A percentile compares a stretch with the other conserved stretches of the same genome.
phyloP scores from a whole-genome alignment of 2,888 invertebrate species.

The Pandemis heparana region DNA sequence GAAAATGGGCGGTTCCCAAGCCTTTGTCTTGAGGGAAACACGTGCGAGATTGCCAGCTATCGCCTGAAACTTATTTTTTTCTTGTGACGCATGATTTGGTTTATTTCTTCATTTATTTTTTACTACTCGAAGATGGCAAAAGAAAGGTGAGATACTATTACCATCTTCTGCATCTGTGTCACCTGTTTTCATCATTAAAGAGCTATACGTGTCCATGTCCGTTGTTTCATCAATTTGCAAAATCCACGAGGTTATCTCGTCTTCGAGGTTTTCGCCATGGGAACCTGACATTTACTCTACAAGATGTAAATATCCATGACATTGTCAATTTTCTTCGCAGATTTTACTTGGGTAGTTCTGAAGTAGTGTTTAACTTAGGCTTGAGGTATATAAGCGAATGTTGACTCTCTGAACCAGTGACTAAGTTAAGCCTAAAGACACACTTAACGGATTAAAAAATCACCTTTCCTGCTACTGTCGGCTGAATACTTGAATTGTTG shows the following conservation, averaged over 20 bases:
- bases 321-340: neutral
- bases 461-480: neutral
- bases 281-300: neutral
- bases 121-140: neutral
- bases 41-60: neutral
- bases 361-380: neutral
- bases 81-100: neutral
- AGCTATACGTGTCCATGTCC: neutral
- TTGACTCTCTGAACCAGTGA: neutral
- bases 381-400: neutral
- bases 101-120: neutral
- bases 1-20: conserved; percentile 3
- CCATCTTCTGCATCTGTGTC: too few species aligned
- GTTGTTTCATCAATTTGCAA: neutral
- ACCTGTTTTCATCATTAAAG: neutral
- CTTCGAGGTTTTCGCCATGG: neutral
- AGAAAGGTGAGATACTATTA: neutral
- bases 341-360: neutral
- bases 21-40: neutral
- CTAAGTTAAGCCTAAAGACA: conserved; percentile 3
- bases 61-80: neutral
- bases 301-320: neutral
- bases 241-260: neutral
- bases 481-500: neutral
- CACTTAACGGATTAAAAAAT: neutral